phyloP scores from a whole-genome alignment of 1,140 invertebrate species.

The Copidosoma floridanum region DNA sequence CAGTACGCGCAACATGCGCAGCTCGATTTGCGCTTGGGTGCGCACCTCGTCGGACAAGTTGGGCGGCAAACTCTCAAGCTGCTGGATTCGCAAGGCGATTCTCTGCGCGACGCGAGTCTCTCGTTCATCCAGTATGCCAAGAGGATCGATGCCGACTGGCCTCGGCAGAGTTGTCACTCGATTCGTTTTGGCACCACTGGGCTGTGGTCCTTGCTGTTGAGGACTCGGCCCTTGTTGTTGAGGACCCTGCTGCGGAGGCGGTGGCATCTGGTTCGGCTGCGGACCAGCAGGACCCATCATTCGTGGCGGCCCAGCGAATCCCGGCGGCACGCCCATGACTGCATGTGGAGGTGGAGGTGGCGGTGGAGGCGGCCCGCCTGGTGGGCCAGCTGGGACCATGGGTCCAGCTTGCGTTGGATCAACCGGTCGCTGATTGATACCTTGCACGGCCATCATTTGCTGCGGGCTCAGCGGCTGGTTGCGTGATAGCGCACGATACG shows the following conservation, averaged over 20 bases:
- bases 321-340: neutral
- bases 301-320: constrained; percentile 1
- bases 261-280: constrained; percentile 50
- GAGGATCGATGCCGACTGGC: constrained; percentile 90
- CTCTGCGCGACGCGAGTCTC: constrained; percentile 86
- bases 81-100: constrained; percentile 80
- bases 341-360: neutral
- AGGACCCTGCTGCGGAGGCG: constrained; percentile 59
- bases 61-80: constrained; percentile 78
- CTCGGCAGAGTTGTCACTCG: constrained; percentile 86
- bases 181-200: constrained; percentile 68
- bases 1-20: constrained; percentile 86
- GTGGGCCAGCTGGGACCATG: constrained; percentile 38
- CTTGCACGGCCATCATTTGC: constrained; percentile 70
- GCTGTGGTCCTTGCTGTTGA: constrained; percentile 61
- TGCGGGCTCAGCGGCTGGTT: constrained; percentile 88
- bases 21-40: constrained; percentile 90
- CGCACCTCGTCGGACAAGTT: constrained; percentile 90
- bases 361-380: constrained; percentile 31
- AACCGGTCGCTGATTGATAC: constrained; percentile 44
- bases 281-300: neutral
- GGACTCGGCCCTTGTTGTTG: constrained; percentile 41
- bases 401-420: constrained; percentile 48
- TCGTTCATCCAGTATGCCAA: constrained; percentile 87
- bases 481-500: constrained; percentile 85